phyloP scores from a whole-genome alignment of 2,797 vertebrate genomes.

The Darevskia nairensis region DNA sequence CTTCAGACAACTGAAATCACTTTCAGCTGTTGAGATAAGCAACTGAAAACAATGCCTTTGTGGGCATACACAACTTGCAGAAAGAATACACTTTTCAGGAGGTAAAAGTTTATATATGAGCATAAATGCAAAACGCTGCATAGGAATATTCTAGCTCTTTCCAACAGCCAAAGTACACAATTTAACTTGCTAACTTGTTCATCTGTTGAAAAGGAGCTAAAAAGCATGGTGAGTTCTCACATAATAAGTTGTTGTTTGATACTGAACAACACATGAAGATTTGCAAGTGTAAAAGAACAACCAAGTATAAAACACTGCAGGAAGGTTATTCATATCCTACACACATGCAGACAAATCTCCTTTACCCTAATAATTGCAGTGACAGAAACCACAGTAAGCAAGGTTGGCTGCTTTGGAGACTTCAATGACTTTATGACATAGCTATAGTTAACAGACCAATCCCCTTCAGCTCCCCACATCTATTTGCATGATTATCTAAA shows the following conservation, averaged over 20 bases:
- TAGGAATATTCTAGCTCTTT: background rate
- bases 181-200: background rate
- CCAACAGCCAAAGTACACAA: background rate
- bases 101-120: too few species aligned
- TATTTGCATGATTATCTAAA: background rate
- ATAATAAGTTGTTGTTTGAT: background rate
- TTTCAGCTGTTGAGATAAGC: background rate
- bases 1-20: conserved; percentile 5
- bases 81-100: too few species aligned
- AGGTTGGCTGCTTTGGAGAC: background rate
- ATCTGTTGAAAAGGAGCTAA: background rate
- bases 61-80: background rate
- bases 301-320: background rate
- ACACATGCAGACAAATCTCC: too few species aligned
- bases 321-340: background rate
- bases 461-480: background rate
- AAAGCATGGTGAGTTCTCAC: background rate
- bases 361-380: background rate
- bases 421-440: background rate
- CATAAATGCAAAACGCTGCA: too few species aligned
- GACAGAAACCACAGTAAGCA: background rate
- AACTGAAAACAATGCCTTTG: background rate
- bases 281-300: background rate
- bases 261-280: background rate
- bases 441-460: background rate